Evolutionary conservation across 2,888 invertebrate species (phyloP), one percentile per base, ranked within the genome.

Genomic region (Netelia fuscicornis): DNA sequence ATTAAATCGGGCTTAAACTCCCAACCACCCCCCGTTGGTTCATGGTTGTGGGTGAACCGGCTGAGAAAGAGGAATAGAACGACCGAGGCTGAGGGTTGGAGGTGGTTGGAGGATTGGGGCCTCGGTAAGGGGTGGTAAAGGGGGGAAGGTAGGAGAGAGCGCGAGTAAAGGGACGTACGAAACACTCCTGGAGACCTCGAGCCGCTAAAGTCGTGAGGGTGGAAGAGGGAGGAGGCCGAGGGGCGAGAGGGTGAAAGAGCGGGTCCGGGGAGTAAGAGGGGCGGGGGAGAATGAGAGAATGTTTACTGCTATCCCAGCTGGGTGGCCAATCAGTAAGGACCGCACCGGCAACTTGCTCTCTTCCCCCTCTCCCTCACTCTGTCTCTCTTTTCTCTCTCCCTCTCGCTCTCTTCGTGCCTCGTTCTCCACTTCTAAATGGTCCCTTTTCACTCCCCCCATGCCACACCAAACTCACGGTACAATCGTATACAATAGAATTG

Each of bases 1-100:
- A 93, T 93, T 93, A 93, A 93, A 93, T 93, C 92, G 92, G 91
- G 92, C 93, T 93, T 92, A 92, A 93, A 92, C 92, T 92, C 90
- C 82, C 67, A 58, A 30, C 68, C 76, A 64, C 60, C 64, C 54
- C 54, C 54, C 68, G 76, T 56, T 74, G 70, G 48, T 17, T 62
- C 44, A 48, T 75, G 79, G 83, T 78, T 84, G 81, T 58, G 67
- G 77, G 84, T 78, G 74, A 86, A 56, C 71, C 84, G 86, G 82
- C 71, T 62, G 75, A 86, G 79, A 79, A 77, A 67, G 78, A 79
- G 76, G 60, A 52, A 76, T 64, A 65, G 65, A 80, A 65, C 64
- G 71, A 20, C 20, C 17, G 9, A 6, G 37, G 37, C 37, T 37
- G 37, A 37, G 6, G 37, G 6, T 37, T 2, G 37, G 37, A 1